Evolutionary conservation across 2,888 invertebrate species (phyloP), one percentile per base, ranked within the genome.

Genomic region (Icerya purchasi): DNA sequence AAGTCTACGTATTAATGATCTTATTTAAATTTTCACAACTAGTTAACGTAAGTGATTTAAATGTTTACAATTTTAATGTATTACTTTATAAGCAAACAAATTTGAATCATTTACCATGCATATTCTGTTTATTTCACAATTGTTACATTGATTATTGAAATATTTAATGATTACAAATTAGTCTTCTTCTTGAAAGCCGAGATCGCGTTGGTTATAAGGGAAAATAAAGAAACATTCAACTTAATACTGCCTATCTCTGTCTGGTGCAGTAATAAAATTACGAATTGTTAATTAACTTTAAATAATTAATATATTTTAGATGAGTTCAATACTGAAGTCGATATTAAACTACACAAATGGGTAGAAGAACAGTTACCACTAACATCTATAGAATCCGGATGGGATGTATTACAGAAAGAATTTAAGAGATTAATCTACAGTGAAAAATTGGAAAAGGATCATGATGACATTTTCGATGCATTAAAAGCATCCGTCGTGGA

Each of bases 291-390:
- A 10, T 51, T 50, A 1, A 22, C 23, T 54, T 55, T 18, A 51
- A 19, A 25, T 23, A 51, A 2, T 51, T 22, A 21, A 55, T 58
- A 22, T 57, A 54, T 64, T 66, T 50, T 68, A 84, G 86, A 83
- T 69, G 85, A 84, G 52, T 88, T 88, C 71, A 88, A 88, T 71
- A 88, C 88, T 0, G 79, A 83, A 51, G 84, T 87, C 21, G 98
- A 98, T 71, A 98, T 98, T 63, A 90, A 91, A 70, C 76, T 99
- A 18, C 84, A 90, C 63, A 88, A 94, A 67, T 98, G 97, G 96
- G 90, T 94, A 0, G 94, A 97, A 68, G 79, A 84, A 62, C 85
- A 84, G 56, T 75, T 99, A 59, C 94, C 97, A 0, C 76, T 79
- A 1, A 84, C 84, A 69, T 86, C 88, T 58, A 86, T 92, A 1